Conservation (phyloP, 1,140 invertebrate species). For the Glomeris maerens region DNA sequence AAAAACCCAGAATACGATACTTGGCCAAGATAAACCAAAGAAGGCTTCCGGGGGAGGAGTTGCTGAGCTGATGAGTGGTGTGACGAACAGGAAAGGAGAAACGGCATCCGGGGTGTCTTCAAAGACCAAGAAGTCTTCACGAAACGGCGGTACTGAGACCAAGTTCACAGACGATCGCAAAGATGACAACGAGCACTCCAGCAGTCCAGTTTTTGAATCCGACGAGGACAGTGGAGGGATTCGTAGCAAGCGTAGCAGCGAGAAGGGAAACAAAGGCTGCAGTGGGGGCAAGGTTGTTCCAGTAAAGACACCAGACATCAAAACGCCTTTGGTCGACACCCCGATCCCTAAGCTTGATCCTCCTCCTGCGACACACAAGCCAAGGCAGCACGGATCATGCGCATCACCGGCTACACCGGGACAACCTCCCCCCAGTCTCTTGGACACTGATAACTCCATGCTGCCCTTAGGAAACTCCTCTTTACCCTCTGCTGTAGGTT, state of each 20-base stretch:
- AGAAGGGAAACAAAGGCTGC: constrained; percentile 36
- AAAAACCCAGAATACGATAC: constrained; percentile 40
- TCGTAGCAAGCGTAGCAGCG: too few relatives aligned
- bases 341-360: constrained; percentile 3
- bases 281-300: background rate
- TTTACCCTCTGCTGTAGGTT: too few relatives aligned
- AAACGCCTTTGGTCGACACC: too few relatives aligned
- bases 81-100: background rate
- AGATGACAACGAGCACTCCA: constrained; percentile 64
- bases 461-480: too few relatives aligned
- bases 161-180: constrained; percentile 20
- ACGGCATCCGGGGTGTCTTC: constrained; percentile 22
- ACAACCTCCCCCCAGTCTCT: too few relatives aligned
- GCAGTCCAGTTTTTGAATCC: constrained; percentile 88
- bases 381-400: too few relatives aligned
- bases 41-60: constrained; percentile 8
- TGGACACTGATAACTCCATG: too few relatives aligned
- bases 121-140: constrained; percentile 45
- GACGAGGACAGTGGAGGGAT: constrained; percentile 63
- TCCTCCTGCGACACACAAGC: background rate
- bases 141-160: constrained; percentile 39
- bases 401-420: too few relatives aligned
- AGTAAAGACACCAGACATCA: too few relatives aligned
- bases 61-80: background rate
- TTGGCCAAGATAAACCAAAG: constrained; percentile 54